Evolutionary conservation across 1,140 invertebrate genomes (phyloP), one percentile per base, ranked within the genome.

Genomic region (Drosophila pandora): DNA sequence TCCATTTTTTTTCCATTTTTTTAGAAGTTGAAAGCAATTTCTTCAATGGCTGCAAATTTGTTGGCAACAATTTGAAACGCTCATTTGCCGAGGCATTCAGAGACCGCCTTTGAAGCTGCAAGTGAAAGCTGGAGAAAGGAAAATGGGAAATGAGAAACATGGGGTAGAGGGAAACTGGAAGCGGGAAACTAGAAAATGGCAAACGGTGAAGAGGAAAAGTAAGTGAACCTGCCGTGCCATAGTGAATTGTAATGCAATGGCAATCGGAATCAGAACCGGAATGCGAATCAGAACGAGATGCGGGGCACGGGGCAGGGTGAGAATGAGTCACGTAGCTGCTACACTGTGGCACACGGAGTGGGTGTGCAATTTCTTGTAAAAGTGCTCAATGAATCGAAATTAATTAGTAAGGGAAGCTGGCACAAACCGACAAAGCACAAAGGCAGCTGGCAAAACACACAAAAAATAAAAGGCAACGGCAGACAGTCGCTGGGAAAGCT

Each of bases 321-420:
- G 58, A 72, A 63, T 74, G 70, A 37, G 53, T 57, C 70, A 64
- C 61, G 61, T 74, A 57, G 53, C 32, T 57, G 41, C 22, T 57
- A 76, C 72, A 68, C 48, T 76, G 61, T 43, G 34, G 28, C 72
- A 59, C 61, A 49, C 34, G 64, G 53, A 81, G 82, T 82, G 82
- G 82, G 78, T 82, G 82, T 87, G 84, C 81, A 88, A 88, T 88
- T 88, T 73, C 83, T 88, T 88, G 83, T 88, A 83, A 88, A 78
- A 88, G 83, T 88, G 83, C 79, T 88, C 83, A 88, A 88, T 88
- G 83, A 88, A 88, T 88, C 83, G 83, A 88, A 88, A 88, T 88
- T 88, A 88, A 88, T 88, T 88, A 88, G 79, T 88, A 88, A 58
- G 50, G 61, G 83, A 87, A 88, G 70, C 75, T 65, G 53, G 56